Base-by-base conservation (phyloP, 2,888 invertebrate species). In the Automeris io region DNA sequence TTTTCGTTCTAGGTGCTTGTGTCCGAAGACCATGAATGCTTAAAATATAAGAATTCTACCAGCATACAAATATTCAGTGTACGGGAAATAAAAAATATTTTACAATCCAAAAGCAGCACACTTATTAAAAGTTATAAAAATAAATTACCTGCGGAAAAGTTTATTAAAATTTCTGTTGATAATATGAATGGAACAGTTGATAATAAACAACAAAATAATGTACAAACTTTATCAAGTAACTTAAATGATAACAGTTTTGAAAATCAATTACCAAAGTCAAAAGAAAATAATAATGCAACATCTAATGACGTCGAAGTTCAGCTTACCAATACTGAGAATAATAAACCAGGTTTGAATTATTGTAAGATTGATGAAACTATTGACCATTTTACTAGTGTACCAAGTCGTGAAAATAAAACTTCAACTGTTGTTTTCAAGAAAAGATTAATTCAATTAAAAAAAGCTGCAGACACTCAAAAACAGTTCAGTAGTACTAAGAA, bases 1-100 rank as follows among this genome's bases (percentile, higher is more conserved):
- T 1, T 11, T 19, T 31, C 13, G 25, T 68, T 74, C 42, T 44
- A 79, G 79, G 45, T 77, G 19, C 51, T 76, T 12, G 39, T 79
- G 22, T 59, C 67, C 8, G 63, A 71, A 41, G 54, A 70, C 39
- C 45, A 43, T 9, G 52, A 61, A 33, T 42, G 70, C 22, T 41
- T 60, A 21, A 45, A 38, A 25, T 51, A 49, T 24, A 59, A 58
- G 46, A 42, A 48, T 22, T 42, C 44, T 2, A 42, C 46, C 18
- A 39, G 51, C 7, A 54, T 63, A 21, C 65, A 51, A 5, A 54
- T 63, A 21, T 66, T 70, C 41, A 59, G 57, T 13, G 44, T 69
- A 3, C 41, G 47, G 21, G 60, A 73, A 31, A 24, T 70, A 16
- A 68, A 72, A 37, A 53, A 29, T 8, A 9, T 34, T 23, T 4